phyloP scores from a whole-genome alignment of 2,113 vertebrate species.

The Forbesichthys papilliferus region DNA sequence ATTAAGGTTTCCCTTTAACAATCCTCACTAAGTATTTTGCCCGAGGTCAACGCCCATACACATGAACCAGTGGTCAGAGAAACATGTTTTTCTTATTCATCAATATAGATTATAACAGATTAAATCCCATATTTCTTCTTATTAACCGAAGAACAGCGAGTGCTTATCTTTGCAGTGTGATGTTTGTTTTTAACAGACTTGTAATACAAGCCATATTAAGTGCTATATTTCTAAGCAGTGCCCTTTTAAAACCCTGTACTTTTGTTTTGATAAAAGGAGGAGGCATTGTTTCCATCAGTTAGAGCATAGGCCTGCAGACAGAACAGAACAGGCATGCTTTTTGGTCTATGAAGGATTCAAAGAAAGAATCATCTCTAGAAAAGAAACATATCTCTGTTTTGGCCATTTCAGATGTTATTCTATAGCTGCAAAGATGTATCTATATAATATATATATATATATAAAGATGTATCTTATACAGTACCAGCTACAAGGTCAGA shows the following conservation, averaged over 20 bases:
- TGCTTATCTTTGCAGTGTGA: conserved; percentile 26
- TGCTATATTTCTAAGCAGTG: conserved; percentile 19
- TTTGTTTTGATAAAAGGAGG: too few relatives aligned
- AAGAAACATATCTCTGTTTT: conserved; percentile 22
- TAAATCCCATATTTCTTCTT: conserved; percentile 64
- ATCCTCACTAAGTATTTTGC: conserved; percentile 61
- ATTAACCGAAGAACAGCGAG: conserved; percentile 50
- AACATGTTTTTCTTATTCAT: conserved; percentile 71
- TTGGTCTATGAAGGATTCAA: too few relatives aligned
- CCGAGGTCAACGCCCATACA: conserved; percentile 16
- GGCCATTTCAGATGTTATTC: conserved; percentile 11
- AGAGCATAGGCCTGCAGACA: too few relatives aligned
- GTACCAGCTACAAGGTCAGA: conserved; percentile 13
- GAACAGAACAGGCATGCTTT: too few relatives aligned
- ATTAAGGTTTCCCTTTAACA: conserved; percentile 57
- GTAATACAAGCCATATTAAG: conserved; percentile 47
- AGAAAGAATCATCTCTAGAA: background rate
- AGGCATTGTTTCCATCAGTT: too few relatives aligned
- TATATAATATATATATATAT: too few relatives aligned
- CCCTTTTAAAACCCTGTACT: too few relatives aligned
- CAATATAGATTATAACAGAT: conserved; percentile 65
- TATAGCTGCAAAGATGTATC: conserved; percentile 42
- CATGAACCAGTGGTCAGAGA: conserved; percentile 43
- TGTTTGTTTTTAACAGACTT: conserved; percentile 54
- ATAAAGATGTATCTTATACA: conserved; percentile 42